Percentiles rank a stretch among this genome's conserved stretches.
Conservation (phyloP, 2,113 vertebrate species). For the Muntiacus reevesi region DNA sequence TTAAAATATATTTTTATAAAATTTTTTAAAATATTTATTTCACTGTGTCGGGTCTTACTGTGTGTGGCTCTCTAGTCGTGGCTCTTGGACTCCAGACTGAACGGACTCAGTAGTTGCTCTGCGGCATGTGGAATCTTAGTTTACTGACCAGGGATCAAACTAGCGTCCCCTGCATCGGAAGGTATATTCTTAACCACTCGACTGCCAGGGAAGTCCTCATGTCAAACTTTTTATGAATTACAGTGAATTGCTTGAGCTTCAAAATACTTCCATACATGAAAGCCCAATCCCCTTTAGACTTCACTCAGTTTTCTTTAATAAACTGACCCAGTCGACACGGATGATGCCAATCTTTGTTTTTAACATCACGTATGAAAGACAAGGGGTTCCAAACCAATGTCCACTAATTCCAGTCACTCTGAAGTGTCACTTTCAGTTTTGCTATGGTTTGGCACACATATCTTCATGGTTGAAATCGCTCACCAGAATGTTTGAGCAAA, state of each 20-base stretch:
- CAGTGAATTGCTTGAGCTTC: background rate
- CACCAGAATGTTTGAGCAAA: background rate
- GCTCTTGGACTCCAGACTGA: background rate
- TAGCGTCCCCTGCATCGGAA: background rate
- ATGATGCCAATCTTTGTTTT: background rate
- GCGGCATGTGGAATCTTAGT: background rate
- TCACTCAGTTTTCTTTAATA: background rate
- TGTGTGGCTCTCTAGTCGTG: background rate
- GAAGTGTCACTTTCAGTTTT: background rate
- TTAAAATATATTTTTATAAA: background rate
- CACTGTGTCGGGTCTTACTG: background rate
- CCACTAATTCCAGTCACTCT: background rate
- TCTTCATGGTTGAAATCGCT: background rate
- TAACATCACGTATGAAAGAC: background rate
- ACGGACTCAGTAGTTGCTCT: background rate
- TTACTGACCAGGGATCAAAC: background rate
- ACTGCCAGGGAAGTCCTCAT: background rate
- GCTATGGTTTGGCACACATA: background rate
- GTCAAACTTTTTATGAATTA: background rate
- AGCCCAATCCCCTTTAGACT: slow-evolving; percentile 23
- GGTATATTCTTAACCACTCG: background rate
- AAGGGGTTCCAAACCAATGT: background rate
- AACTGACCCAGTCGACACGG: background rate
- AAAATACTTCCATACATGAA: slow-evolving; percentile 23
- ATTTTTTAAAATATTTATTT: background rate